A percentile compares a stretch with the other conserved stretches of the same genome.
Evolutionary conservation across 2,888 invertebrate genomes (phyloP).

Genomic region (Pachymerium ferrugineum): DNA sequence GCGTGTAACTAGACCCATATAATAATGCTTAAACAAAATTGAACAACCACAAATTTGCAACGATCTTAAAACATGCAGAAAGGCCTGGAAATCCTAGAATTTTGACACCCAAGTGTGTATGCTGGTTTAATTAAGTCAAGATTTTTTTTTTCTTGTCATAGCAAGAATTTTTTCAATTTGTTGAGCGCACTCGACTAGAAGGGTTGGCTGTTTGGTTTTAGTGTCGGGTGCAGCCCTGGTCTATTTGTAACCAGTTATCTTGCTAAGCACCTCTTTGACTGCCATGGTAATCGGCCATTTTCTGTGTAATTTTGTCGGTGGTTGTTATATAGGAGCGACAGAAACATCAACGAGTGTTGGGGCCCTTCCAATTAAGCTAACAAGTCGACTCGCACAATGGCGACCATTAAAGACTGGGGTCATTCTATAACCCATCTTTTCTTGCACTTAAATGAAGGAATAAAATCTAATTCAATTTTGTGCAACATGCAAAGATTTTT

Average conservation of each 20-base stretch:
- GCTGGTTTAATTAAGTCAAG: too few species aligned
- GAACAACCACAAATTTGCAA: too few species aligned
- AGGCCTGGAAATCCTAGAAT: too few species aligned
- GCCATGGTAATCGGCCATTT: constrained; percentile 29
- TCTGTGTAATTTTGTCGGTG: constrained; percentile 29
- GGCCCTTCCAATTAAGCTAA: constrained; percentile 1
- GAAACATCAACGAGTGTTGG: background rate
- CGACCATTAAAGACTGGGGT: background rate
- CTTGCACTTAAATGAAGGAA: background rate
- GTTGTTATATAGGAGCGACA: constrained; percentile 17
- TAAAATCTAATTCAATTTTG: constrained; percentile 1
- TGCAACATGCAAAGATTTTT: background rate
- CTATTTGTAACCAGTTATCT: constrained; percentile 31
- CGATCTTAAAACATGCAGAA: too few species aligned
- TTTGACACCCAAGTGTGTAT: too few species aligned
- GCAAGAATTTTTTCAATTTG: background rate
- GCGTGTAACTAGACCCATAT: too few species aligned
- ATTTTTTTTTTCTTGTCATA: too few species aligned
- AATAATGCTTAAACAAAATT: too few species aligned
- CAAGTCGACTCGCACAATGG: constrained; percentile 13
- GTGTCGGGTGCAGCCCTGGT: constrained; percentile 7
- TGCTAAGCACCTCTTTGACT: constrained; percentile 28
- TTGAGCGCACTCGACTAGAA: background rate
- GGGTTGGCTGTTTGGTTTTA: background rate
- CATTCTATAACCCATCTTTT: constrained; percentile 19